A percentile compares a stretch with the other conserved stretches of the same genome.
Conservation (phyloP, 2,797 vertebrate genomes). For the Alca torda region DNA sequence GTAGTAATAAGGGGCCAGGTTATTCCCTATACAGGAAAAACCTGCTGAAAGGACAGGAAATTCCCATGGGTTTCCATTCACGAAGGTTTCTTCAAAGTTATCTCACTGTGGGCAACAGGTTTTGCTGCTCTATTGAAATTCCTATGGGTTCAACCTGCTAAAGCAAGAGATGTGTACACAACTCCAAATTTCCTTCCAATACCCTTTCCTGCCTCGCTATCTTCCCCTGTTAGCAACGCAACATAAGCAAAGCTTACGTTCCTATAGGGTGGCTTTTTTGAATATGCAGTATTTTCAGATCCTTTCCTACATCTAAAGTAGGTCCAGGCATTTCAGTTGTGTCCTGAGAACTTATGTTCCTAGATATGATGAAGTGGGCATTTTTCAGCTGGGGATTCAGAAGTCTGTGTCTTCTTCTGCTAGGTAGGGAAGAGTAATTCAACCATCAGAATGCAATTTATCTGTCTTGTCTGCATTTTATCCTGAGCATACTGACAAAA, state of each 20-base stretch:
- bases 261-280: background rate
- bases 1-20: background rate
- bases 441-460: background rate
- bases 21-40: constrained; percentile 39
- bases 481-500: background rate
- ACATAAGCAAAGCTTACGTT: background rate
- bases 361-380: background rate
- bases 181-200: background rate
- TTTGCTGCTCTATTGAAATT: constrained; percentile 29
- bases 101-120: background rate
- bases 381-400: background rate
- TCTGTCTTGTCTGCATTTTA: background rate
- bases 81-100: constrained; percentile 25
- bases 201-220: background rate
- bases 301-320: background rate
- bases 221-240: background rate
- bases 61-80: constrained; percentile 16
- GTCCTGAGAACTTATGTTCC: background rate
- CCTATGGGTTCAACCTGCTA: background rate
- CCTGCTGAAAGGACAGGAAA: constrained; percentile 24
- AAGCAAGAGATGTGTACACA: background rate
- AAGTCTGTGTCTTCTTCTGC: background rate
- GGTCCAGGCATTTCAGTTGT: background rate
- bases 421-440: background rate
- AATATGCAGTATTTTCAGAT: background rate